These are phyloP conservation scores for Anser cygnoides DNA, from an alignment of 2,113 vertebrate genomes.

Conservation along the genomic window DNA sequence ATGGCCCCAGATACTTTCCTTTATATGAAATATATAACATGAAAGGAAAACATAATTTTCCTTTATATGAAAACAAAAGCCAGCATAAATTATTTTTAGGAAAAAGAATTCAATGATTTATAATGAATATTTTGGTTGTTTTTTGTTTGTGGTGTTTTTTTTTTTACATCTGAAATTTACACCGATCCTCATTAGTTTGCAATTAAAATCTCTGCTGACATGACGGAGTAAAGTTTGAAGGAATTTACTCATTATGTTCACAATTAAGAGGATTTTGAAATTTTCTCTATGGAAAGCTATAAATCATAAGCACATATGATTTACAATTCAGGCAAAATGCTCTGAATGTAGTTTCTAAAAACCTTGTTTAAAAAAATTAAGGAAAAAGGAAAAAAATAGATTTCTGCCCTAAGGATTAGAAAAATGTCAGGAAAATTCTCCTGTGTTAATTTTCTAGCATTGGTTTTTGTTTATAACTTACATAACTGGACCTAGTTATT, in stretches of 20 bases:
- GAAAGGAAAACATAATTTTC: not conserved
- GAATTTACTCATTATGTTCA: not conserved
- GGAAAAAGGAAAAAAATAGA: not conserved
- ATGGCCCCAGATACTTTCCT: not conserved
- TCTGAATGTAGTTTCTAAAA: not conserved
- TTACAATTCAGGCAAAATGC: not conserved
- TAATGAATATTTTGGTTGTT: not conserved
- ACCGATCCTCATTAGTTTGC: not conserved
- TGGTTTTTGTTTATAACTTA: not conserved
- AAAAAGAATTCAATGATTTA: not conserved
- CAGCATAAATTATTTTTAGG: not conserved
- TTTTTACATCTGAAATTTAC: not conserved
- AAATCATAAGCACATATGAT: not conserved
- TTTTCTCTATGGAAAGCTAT: not conserved
- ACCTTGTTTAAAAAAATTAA: no score
- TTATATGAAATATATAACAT: not conserved
- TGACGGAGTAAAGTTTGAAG: not conserved
- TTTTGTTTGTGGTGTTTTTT: not conserved
- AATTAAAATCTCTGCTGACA: not conserved
- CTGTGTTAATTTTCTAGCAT: no score
- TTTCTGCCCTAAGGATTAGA: no score
- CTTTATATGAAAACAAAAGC: not conserved
- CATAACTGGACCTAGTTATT: not conserved
- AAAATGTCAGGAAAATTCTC: no score
- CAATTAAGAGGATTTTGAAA: not conserved